Evolutionary conservation across 2,888 invertebrate species (phyloP), one percentile per base, ranked within the genome.

Genomic region (Eupithecia centaureata): DNA sequence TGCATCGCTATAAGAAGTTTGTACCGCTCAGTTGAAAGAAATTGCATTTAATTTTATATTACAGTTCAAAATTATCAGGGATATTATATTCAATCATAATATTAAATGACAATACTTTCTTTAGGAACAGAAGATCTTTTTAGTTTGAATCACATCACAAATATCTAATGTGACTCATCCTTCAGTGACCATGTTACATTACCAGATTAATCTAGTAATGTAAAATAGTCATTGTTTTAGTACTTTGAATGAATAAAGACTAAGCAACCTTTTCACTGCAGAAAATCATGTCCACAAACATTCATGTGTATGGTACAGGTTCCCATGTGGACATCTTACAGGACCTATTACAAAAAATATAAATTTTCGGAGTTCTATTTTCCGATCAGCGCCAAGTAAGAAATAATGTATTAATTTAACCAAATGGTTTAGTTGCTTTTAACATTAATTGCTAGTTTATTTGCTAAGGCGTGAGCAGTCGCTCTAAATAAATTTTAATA

Each of bases 381-480:
- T 75, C 76, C 68, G 68, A 71, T 77, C 63, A 69, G 67, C 67
- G 70, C 61, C 70, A 70, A 66, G 73, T 66, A 71, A 77, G 60
- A 64, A 62, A 71, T 63, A 47, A 76, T 74, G 72, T 78, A 82
- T 83, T 86, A 83, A 80, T 82, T 81, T 81, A 81, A 83, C 79
- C 71, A 68, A 77, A 80, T 67, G 71, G 79, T 79, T 79, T 74
- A 68, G 74, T 84, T 86, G 87, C 89, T 88, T 88, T 82, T 86
- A 88, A 85, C 86, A 80, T 79, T 80, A 81, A 84, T 83, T 81
- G 82, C 83, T 87, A 87, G 86, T 79, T 70, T 80, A 83, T 80
- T 82, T 85, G 86, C 86, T 86, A 86, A 84, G 80, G 77, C 77
- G 82, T 81, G 78, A 78, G 77, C 72, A 80, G 81, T 82, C 82